Base-by-base conservation (phyloP, 2,113 vertebrate genomes). In the Meles meles region DNA sequence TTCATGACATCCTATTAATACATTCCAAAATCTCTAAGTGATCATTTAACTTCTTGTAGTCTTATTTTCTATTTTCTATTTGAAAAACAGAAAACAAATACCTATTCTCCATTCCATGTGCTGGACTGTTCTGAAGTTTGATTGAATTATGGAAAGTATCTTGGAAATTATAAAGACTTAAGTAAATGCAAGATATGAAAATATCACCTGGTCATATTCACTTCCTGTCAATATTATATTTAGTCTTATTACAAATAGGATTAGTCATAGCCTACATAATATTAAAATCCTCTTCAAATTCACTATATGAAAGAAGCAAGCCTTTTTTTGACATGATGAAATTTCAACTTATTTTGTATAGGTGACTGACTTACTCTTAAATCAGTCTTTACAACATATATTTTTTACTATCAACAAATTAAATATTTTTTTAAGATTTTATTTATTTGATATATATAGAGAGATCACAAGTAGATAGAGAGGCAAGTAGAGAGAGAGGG, bases 1-100 rank as follows among this genome's bases (percentile, higher is more conserved):
- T 11, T 29, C 10, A 31, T 77, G 13, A 86, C 18, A 20, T 88
- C 14, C 11, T 1, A 3, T 49, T 86, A 29, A 44, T 61, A 93
- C 31, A 83, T 57, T 69, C 37, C 21, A 79, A 92, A 31, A n/a
- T 20, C 49, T 67, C 71, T 49, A 23, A 18, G 18, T 72, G 82
- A 95, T 74, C 20, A 31, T 37, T 83, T 69, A 29, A 86, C 79
- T 95, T 86, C n/a, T 94, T 21, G 89, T 47, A n/a, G 49, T 63
- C 71, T 98, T 86, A 44, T 31, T 77, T 77, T 47, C 29, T 96
- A 77, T 47, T 47, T 96, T 92, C 65, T 79, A 39, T 13, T 61
- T 74, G 25, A 77, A 87, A 87, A 72, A 52, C 5, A 69, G 42
- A 55, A 86, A 92, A 44, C 34, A 89, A 92, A 49, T 8, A 9